Percentiles rank a stretch among this genome's conserved stretches.
Evolutionary conservation across 2,797 vertebrate genomes (phyloP).

Genomic region (Poeciliopsis turneri): DNA sequence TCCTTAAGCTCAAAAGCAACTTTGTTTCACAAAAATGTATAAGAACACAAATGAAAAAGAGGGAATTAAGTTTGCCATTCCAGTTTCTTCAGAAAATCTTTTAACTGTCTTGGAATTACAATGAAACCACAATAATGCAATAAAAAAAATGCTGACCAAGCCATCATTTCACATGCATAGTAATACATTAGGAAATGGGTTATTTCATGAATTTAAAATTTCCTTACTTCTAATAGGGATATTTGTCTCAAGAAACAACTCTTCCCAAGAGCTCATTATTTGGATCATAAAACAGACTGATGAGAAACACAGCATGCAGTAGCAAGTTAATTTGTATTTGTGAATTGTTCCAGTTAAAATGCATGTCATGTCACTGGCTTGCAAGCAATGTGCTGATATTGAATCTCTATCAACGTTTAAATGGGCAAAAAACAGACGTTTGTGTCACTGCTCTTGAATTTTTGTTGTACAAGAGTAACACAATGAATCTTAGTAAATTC

Average conservation of each 20-base stretch:
- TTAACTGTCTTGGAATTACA: not conserved
- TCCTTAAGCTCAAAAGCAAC: not conserved
- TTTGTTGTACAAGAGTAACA: not conserved
- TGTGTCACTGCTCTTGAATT: constrained; percentile 8
- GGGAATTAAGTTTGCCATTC: not conserved
- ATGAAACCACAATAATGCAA: not conserved
- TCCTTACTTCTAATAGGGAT: not conserved
- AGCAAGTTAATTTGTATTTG: constrained; percentile 8
- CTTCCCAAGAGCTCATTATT: constrained; percentile 14
- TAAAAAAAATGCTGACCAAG: not conserved
- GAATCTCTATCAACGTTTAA: constrained; percentile 14
- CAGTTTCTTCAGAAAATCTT: not conserved
- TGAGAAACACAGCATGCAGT: constrained; percentile 1
- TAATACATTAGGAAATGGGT: not conserved
- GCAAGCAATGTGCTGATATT: constrained; percentile 13
- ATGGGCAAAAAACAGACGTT: not conserved
- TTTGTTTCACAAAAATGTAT: not conserved
- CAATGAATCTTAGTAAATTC: constrained; percentile 6
- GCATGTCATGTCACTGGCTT: constrained; percentile 10
- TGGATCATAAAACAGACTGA: constrained; percentile 3
- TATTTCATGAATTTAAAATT: constrained; percentile 1
- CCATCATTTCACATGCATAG: not conserved
- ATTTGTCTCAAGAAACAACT: constrained; percentile 4
- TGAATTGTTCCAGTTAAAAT: constrained; percentile 1
- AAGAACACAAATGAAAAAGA: not conserved